phyloP scores from a whole-genome alignment of 2,113 vertebrate genomes.

The Cephalopholis sonnerati region DNA sequence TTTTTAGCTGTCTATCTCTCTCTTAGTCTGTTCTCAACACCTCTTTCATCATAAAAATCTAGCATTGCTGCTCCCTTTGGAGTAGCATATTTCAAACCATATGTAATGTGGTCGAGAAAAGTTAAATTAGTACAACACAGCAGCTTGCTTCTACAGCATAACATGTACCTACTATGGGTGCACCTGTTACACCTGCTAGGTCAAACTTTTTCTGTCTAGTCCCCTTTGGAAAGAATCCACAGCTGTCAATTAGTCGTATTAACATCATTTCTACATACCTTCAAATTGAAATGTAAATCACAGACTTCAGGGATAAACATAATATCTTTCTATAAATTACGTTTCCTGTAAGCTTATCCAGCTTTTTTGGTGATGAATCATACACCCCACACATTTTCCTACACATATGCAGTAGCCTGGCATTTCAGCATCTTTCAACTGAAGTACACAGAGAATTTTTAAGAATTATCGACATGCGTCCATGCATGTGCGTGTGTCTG shows the following conservation, averaged over 20 bases:
- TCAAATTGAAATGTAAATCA: background rate
- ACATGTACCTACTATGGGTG: background rate
- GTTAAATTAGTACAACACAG: background rate
- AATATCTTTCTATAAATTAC: background rate
- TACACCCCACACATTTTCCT: background rate
- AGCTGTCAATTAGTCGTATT: background rate
- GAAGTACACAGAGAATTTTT: background rate
- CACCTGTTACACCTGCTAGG: background rate
- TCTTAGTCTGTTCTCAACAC: background rate
- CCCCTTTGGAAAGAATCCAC: background rate
- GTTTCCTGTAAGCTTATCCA: background rate
- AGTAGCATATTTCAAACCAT: background rate
- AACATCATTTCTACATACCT: background rate
- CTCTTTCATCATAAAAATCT: conserved; percentile 8
- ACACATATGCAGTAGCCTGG: background rate
- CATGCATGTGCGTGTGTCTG: background rate
- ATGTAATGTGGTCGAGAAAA: background rate
- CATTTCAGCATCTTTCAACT: background rate
- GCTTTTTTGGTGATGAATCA: background rate
- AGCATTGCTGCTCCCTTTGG: background rate
- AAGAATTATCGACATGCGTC: background rate
- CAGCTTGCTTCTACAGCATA: background rate
- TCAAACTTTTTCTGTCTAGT: background rate
- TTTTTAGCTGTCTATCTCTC: background rate
- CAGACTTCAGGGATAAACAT: background rate